phyloP scores from a whole-genome alignment of 2,888 invertebrate species.

The Drosophila anceps region DNA sequence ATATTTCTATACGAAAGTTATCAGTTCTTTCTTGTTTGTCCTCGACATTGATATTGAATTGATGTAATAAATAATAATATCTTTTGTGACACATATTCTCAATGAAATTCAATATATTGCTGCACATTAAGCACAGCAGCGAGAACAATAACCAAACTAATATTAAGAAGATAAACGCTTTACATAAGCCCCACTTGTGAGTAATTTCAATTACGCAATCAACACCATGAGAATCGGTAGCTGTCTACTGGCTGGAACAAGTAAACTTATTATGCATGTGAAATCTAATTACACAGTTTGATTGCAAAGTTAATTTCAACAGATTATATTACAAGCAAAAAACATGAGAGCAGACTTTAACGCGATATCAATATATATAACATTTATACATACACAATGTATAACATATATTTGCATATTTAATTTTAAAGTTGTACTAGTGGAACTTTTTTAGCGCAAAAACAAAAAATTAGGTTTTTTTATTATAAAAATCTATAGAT shows the following conservation, averaged over 20 bases:
- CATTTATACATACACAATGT: neutral
- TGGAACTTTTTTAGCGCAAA: too few species aligned
- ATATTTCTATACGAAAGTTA: neutral
- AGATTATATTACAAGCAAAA: neutral
- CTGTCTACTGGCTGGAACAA: neutral
- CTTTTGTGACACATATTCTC: neutral
- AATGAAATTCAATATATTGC: neutral
- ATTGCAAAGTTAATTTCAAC: constrained; percentile 5
- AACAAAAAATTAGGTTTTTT: too few species aligned
- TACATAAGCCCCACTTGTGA: neutral
- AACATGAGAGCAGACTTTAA: neutral
- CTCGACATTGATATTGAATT: neutral
- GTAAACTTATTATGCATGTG: constrained; percentile 20
- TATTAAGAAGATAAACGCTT: neutral
- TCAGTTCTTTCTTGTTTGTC: neutral
- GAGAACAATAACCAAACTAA: neutral
- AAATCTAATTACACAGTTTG: constrained; percentile 21
- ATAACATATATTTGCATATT: too few species aligned
- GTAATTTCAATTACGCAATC: constrained; percentile 19
- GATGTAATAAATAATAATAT: too few species aligned
- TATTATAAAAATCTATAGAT: too few species aligned
- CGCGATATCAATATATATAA: neutral
- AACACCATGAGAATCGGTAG: neutral
- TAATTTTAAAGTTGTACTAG: too few species aligned
- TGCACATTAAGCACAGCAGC: neutral